Base-by-base conservation (phyloP, 2,797 vertebrate species). In the Cetoscarus ocellatus region DNA sequence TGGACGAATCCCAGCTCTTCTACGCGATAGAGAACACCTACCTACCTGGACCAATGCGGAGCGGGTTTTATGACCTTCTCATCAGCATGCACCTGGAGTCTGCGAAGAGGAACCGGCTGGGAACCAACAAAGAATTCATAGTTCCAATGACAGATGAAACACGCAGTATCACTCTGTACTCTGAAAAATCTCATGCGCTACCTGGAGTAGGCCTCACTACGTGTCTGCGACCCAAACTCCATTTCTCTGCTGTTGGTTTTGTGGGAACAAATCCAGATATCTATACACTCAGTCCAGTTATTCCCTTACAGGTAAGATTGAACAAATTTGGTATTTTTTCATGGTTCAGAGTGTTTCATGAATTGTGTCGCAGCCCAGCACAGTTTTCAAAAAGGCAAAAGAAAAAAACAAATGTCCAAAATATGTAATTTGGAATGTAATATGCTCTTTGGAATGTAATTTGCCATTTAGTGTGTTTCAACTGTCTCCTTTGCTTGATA, bases 71-170 rank as follows among this genome's bases (percentile, higher is more conserved):
- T 6, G 97, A 98, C 90, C 93, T 99, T 3, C 95, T 99, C 6
- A 95, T 99, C 68, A 96, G 96, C 91, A 97, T 99, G 93, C 98
- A 99, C 89, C 92, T 99, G 1, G 98, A 99, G 58, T 97, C 97
- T 0, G 96, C 97, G 27, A 97, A 96, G 74, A 96, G 98, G 58
- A 95, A 96, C 70, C 95, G 96, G 0, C 91, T 97, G 45, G 96
- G 96, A 89, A 99, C 98, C 88, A 98, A 97, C 82, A 96, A 94
- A 3, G 98, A 99, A 67, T 99, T 98, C 80, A 97, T 99, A 3
- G 92, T 98, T 54, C 98, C 98, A 6, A 98, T 98, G 95, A 96
- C 96, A 0, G 90, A 95, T 0, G 88, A 96, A 61, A 98, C 97
- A 0, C 95, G 96, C 10, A 82, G 70, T 54, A 97, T 98, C 89